phyloP scores from a whole-genome alignment of 64 coral and sea anemone species.

The Acropora tenuis region DNA sequence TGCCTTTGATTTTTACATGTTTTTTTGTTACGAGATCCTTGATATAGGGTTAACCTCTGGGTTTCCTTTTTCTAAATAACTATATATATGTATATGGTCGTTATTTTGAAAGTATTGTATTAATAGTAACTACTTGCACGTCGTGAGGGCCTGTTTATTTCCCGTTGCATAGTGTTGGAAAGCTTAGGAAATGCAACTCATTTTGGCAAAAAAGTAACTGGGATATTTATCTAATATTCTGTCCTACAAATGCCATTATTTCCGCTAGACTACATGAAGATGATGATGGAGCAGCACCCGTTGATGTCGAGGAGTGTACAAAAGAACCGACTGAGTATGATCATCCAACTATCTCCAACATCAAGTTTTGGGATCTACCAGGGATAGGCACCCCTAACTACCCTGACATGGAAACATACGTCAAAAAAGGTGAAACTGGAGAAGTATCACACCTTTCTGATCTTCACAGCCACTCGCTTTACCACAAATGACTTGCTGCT shows the following conservation, averaged over 20 bases:
- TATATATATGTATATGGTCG: too few species aligned
- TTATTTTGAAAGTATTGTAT: too few species aligned
- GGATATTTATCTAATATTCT: neutral
- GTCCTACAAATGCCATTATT: neutral
- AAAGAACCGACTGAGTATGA: neutral
- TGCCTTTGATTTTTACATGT: too few species aligned
- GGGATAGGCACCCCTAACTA: slow-evolving; percentile 28
- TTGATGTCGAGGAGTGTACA: slow-evolving; percentile 12
- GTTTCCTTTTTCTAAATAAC: too few species aligned
- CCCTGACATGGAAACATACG: slow-evolving; percentile 32
- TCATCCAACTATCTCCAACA: slow-evolving; percentile 44
- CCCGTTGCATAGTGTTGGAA: too few species aligned
- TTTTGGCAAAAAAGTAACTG: too few species aligned
- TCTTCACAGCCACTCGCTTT: slow-evolving; percentile 26
- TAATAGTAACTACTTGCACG: too few species aligned
- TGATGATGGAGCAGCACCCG: slow-evolving; percentile 33
- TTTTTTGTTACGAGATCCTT: too few species aligned
- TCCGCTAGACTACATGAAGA: slow-evolving; percentile 32
- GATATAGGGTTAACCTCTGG: too few species aligned
- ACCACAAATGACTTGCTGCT: slow-evolving; percentile 8
- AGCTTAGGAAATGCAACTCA: too few species aligned
- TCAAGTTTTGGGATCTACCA: slow-evolving; percentile 62
- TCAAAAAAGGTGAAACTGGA: neutral
- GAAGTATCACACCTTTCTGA: slow-evolving; percentile 29
- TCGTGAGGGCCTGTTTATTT: too few species aligned